Evolutionary conservation across 2,888 invertebrate genomes (phyloP).

Genomic region (Platycnemis pennipes): DNA sequence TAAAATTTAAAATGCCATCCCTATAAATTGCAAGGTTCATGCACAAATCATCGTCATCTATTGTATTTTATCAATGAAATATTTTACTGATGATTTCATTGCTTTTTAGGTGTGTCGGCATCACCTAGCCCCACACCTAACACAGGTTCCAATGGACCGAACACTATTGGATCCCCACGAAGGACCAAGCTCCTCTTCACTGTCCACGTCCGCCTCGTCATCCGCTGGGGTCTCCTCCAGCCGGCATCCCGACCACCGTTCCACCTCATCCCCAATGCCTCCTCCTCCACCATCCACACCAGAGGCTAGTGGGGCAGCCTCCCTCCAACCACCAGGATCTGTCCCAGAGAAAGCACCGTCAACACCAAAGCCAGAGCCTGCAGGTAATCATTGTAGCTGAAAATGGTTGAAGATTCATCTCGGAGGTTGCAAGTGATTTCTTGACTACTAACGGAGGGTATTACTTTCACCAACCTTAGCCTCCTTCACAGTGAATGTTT

Average conservation of each 20-base stretch:
- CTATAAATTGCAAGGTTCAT: not conserved
- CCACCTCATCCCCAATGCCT: conserved; percentile 82
- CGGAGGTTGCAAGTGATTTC: not conserved
- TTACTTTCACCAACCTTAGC: too few species aligned
- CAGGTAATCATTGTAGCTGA: conserved; percentile 19
- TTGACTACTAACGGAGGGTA: too few species aligned
- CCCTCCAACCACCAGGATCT: conserved; percentile 67
- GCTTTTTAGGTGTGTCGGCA: conserved; percentile 84
- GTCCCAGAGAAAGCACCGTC: conserved; percentile 74
- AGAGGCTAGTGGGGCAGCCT: conserved; percentile 67
- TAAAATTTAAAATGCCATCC: too few species aligned
- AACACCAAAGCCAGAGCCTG: conserved; percentile 72
- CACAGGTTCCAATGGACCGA: conserved; percentile 88
- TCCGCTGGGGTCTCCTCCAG: conserved; percentile 74
- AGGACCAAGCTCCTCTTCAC: conserved; percentile 71
- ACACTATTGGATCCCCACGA: conserved; percentile 86
- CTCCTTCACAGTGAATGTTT: not conserved
- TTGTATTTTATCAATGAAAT: not conserved
- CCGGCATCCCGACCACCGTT: conserved; percentile 76
- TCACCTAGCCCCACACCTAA: conserved; percentile 88
- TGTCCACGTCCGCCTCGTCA: conserved; percentile 67
- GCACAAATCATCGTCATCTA: not conserved
- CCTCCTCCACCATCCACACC: conserved; percentile 77
- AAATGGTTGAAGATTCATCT: not conserved
- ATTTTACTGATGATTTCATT: not conserved